Base-by-base conservation (phyloP, 2,888 invertebrate genomes). In the Chaetoderma sp. region DNA sequence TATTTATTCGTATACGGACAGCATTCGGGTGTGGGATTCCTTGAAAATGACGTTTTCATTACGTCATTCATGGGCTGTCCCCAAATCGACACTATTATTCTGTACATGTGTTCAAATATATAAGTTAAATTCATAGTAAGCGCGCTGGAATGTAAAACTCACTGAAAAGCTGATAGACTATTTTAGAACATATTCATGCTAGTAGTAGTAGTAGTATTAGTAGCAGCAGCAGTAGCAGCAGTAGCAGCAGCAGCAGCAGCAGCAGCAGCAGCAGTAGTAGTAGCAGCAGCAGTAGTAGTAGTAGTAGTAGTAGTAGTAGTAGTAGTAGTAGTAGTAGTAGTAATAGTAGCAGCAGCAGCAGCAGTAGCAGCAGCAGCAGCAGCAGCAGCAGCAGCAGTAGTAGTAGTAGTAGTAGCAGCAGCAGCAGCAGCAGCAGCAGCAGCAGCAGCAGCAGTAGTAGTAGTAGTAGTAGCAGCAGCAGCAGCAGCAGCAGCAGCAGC, bases 401-500 rank as follows among this genome's bases (percentile, higher is more conserved):
- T 44, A 55, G 55, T 44, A 55, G 55, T 44, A 55, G 49, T 44
- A 55, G 55, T 44, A 55, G 55, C 55, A 55, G 55, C 55, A 55
- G 55, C 55, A 55, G 55, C 55, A 55, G 55, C 49, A 55, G 55
- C 49, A 55, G 55, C 49, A 55, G 55, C 55, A 55, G 55, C 49
- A 55, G 55, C 49, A 55, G 55, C 55, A 55, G 55, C 55, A 55
- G 49, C 55, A 55, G 55, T 44, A 55, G 55, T 44, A 55, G 55
- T 44, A 55, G 55, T 44, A 55, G 49, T 44, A 55, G 55, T 18
- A 55, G 55, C 49, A 55, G 55, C 55, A 55, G 55, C 55, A 55
- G 55, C 55, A 55, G 49, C 55, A 55, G 55, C 55, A 55, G 55
- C 55, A 55, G 55, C 55, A 55, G 55, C 55, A n/a, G n/a, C n/a